Evolutionary conservation across 2,888 invertebrate genomes (phyloP).

Genomic region (Sarcophaga variegata): DNA sequence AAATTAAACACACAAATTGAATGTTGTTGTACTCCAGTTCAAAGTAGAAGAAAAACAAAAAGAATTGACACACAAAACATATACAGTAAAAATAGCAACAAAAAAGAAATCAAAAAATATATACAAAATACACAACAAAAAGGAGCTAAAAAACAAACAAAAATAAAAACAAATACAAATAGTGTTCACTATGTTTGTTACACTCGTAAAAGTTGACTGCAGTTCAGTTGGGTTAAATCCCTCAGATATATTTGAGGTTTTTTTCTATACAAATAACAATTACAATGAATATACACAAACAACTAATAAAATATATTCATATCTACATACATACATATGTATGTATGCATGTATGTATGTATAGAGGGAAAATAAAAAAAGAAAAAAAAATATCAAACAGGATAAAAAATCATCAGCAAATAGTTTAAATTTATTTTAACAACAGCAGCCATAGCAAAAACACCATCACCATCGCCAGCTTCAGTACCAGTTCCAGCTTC

Average conservation of each 20-base stretch:
- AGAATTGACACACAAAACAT: not conserved
- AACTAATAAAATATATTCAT: slow-evolving; percentile 20
- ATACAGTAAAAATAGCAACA: not conserved
- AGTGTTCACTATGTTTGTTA: slow-evolving; percentile 59
- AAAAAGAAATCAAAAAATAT: not conserved
- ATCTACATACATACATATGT: not conserved
- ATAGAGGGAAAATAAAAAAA: no score
- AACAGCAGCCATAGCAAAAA: not conserved
- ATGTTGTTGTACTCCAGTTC: not conserved
- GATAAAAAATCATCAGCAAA: no score
- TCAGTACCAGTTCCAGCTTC: not conserved
- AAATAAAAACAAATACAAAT: slow-evolving; percentile 45
- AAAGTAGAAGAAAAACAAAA: not conserved
- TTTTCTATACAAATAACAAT: slow-evolving; percentile 45
- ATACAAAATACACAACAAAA: not conserved
- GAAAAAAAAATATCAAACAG: no score
- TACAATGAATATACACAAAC: slow-evolving; percentile 21
- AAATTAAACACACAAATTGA: not conserved
- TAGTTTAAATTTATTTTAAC: not conserved
- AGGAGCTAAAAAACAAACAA: not conserved
- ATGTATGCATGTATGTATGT: no score
- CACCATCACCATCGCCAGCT: not conserved
- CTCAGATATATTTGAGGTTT: slow-evolving; percentile 49
- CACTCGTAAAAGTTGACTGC: slow-evolving; percentile 31
- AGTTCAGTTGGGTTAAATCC: slow-evolving; percentile 64